A percentile compares a stretch with the other conserved stretches of the same genome.
Evolutionary conservation across 2,113 vertebrate genomes (phyloP).

Genomic region (Mastomys coucha): DNA sequence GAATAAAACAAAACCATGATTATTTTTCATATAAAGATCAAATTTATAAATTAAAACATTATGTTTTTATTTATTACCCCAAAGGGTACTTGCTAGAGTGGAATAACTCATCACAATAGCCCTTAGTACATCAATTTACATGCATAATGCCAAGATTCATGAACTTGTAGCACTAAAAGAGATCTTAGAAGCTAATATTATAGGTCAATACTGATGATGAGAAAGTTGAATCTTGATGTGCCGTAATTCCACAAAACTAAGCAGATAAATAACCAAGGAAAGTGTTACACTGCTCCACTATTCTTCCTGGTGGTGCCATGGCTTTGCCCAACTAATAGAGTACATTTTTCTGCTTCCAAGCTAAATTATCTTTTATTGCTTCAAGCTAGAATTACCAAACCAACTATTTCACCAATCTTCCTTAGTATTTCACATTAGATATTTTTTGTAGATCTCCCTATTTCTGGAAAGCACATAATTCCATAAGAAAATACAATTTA

Average conservation of each 20-base stretch:
- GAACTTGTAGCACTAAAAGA: not conserved
- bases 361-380: constrained; percentile 12
- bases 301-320: not conserved
- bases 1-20: not conserved
- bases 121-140: not conserved
- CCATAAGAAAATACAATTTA: not conserved
- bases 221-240: not conserved
- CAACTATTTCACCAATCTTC: not conserved
- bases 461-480: not conserved
- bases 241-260: not conserved
- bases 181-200: not conserved
- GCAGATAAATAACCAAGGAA: not conserved
- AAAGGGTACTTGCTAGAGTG: not conserved
- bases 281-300: not conserved
- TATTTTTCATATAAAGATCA: not conserved
- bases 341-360: not conserved
- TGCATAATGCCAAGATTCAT: not conserved
- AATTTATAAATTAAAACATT: not conserved
- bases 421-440: not conserved
- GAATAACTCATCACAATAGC: not conserved
- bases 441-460: not conserved
- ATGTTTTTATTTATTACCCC: not conserved
- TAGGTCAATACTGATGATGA: not conserved
- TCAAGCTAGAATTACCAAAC: not conserved
- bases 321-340: not conserved